These are phyloP conservation scores for Sturnira hondurensis DNA, from an alignment of 2,113 vertebrate species.

Conservation along the genomic window DNA sequence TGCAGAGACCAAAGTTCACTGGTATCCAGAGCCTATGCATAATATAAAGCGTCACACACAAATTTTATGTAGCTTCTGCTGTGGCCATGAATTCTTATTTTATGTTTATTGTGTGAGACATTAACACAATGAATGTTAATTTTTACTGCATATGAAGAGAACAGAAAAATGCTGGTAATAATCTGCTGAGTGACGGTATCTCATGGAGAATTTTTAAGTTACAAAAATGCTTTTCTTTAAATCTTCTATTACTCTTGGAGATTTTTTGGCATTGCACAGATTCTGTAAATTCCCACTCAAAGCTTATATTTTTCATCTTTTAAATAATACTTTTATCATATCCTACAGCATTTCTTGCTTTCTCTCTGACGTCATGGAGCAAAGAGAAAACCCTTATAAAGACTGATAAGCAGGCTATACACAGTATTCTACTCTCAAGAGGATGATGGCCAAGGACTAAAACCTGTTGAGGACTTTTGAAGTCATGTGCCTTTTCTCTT, in stretches of 20 bases:
- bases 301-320: constrained; percentile 1
- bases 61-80: constrained; percentile 26
- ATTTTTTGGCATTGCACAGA: background rate
- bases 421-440: background rate
- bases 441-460: constrained; percentile 16
- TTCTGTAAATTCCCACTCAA: background rate
- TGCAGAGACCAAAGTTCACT: background rate
- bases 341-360: background rate
- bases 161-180: constrained; percentile 20
- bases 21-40: background rate
- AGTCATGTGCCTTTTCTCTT: constrained; percentile 50
- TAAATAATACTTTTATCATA: background rate
- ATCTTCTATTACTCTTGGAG: constrained; percentile 22
- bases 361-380: background rate
- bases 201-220: constrained; percentile 60
- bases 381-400: background rate
- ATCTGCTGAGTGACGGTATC: constrained; percentile 67
- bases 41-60: background rate
- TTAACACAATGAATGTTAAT: background rate
- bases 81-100: constrained; percentile 42
- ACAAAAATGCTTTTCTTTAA: constrained; percentile 57
- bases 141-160: constrained; percentile 37
- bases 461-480: constrained; percentile 1
- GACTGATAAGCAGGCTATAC: background rate
- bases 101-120: constrained; percentile 30